phyloP scores from a whole-genome alignment of 2,113 vertebrate species.

The Phodopus roborovskii region DNA sequence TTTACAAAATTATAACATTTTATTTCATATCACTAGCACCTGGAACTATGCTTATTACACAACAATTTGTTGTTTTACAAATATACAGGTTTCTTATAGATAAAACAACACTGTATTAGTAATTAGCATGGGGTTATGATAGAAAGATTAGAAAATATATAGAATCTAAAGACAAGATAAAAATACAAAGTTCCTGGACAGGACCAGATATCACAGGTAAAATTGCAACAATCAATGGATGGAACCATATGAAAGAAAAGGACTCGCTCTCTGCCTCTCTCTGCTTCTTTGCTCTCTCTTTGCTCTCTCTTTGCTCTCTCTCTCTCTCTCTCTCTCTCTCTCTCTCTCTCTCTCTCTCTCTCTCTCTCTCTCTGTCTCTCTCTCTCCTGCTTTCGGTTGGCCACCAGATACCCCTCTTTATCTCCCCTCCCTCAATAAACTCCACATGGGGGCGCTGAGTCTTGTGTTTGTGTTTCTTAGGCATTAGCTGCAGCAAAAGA shows the following conservation, averaged over 20 bases:
- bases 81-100: not conserved
- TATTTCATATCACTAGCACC: not conserved
- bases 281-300: too few species aligned
- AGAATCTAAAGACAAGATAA: slow-evolving; percentile 11
- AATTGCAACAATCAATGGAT: not conserved
- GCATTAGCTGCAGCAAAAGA: too few species aligned
- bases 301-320: too few species aligned
- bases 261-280: too few species aligned
- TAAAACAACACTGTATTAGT: not conserved
- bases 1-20: not conserved
- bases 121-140: not conserved
- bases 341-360: too few species aligned
- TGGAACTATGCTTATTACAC: not conserved
- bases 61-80: slow-evolving; percentile 3
- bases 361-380: too few species aligned
- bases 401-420: too few species aligned
- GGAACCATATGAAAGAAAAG: not conserved
- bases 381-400: too few species aligned
- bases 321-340: too few species aligned
- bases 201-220: not conserved
- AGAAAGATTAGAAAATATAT: not conserved
- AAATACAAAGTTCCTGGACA: not conserved
- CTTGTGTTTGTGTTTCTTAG: too few species aligned
- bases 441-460: too few species aligned
- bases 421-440: too few species aligned